Conservation (phyloP, 2,797 vertebrate genomes). For the Pipistrellus pipistrellus region DNA sequence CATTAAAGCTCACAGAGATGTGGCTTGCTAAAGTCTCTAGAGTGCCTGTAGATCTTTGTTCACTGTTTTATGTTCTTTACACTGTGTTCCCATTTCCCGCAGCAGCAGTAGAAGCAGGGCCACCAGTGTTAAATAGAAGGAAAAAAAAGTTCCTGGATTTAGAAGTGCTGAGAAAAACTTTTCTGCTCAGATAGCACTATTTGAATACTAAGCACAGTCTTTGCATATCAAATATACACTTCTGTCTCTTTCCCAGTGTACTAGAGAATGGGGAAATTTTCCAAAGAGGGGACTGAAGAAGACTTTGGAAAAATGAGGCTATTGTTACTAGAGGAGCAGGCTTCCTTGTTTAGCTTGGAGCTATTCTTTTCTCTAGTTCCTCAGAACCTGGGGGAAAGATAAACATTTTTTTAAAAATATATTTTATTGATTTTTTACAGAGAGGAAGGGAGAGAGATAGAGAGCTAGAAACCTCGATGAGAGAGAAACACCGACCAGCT, state of each 20-base stretch:
- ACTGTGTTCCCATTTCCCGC: background rate
- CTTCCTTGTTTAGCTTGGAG: constrained; percentile 39
- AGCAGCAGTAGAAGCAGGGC: background rate
- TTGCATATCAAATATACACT: constrained; percentile 60
- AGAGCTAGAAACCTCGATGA: no score
- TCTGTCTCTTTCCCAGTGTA: constrained; percentile 59
- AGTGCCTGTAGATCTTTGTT: background rate
- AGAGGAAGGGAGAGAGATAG: no score
- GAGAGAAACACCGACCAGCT: no score
- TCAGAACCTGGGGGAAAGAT: constrained; percentile 17
- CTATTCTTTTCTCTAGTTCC: constrained; percentile 28
- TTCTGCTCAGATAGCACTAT: constrained; percentile 45
- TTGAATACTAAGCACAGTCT: constrained; percentile 48
- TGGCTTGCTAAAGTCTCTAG: background rate
- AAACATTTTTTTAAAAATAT: background rate
- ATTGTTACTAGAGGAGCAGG: constrained; percentile 9
- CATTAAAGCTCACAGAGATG: background rate
- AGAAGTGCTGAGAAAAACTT: constrained; percentile 29
- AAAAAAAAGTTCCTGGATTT: constrained; percentile 25
- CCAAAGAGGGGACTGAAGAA: constrained; percentile 53
- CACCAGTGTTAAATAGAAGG: background rate
- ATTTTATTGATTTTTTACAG: no score
- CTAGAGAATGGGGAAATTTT: constrained; percentile 29
- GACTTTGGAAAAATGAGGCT: constrained; percentile 23
- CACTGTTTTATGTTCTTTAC: background rate